Evolutionary conservation across 2,888 invertebrate genomes (phyloP).

Genomic region (Chirona hameri): DNA sequence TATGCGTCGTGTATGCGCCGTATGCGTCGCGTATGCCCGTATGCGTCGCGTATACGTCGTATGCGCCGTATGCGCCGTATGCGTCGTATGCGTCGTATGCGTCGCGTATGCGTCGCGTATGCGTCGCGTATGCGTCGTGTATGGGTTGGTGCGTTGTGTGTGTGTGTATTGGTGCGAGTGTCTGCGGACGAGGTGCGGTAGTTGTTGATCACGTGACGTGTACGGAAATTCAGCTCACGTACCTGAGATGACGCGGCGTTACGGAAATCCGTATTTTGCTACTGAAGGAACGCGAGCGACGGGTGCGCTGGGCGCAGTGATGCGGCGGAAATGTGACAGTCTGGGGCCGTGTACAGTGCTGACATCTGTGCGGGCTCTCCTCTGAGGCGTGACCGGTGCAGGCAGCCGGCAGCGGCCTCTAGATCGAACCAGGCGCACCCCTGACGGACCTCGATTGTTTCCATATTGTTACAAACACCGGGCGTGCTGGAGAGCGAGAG

Average conservation of each 20-base stretch:
- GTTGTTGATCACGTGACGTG: neutral
- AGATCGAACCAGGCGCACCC: neutral
- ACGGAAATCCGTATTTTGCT: conserved; percentile 13
- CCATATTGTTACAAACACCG: neutral
- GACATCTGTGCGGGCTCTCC: neutral
- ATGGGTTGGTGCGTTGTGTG: too few species aligned
- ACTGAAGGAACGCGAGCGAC: neutral
- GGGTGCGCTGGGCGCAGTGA: neutral
- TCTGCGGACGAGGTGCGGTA: neutral
- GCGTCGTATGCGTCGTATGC: too few species aligned
- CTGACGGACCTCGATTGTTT: neutral
- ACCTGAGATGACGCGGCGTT: neutral
- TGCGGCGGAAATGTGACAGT: too few species aligned
- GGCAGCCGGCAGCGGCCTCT: neutral
- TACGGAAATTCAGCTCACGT: neutral
- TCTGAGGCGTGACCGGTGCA: neutral
- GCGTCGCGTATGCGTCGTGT: too few species aligned
- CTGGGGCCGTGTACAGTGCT: neutral
- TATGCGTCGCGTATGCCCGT: too few species aligned
- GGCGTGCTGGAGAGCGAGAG: neutral
- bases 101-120: too few species aligned
- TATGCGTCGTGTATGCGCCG: too few species aligned
- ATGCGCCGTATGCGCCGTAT: too few species aligned
- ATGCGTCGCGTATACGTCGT: too few species aligned
- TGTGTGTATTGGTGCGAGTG: neutral